Evolutionary conservation across 2,113 vertebrate species (phyloP), one percentile per base, ranked within the genome.

Genomic region (Ceyx margarethae): DNA sequence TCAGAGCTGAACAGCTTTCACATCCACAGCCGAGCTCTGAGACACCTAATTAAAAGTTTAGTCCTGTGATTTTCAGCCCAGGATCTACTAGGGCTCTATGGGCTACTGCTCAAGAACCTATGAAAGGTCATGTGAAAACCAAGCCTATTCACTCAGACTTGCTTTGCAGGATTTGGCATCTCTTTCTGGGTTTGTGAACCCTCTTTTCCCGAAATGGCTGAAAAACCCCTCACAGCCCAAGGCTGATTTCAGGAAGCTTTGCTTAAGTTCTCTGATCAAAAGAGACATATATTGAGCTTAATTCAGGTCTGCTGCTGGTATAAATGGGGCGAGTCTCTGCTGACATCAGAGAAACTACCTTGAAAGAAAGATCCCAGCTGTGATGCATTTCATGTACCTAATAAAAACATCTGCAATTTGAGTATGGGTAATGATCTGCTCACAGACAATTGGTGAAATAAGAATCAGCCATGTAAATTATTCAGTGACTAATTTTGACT

Each of bases 401-500:
- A 85, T 80, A 64, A 83, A 89, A 92, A 77, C 82, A 82, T 65
- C 85, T 90, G 68, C 79, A 91, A 5, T 54, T 48, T 35, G 64
- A 89, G 65, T 33, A 73, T 5, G 31, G 72, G 62, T 66, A 83
- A 87, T 29, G 43, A 87, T 92, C 64, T 90, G 79, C 81, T 81
- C 61, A 46, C 33, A 81, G 67, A 83, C 91, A 80, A 61, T 0
- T 46, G 60, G 51, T 48, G 64, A 91, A 62, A 67, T 74, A 85
- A 85, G 68, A 91, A 80, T 76, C 65, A 67, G 33, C 35, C 53
- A 15, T 64, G 80, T 77, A 81, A 90, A 93, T 83, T 74, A 93
- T 74, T 86, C 57, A 80, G 46, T 17, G 35, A 60, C 79, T 83
- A 89, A 83, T 87, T 92, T 71, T 72, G 57, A 87, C 78, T 95